Conservation (phyloP, 2,888 invertebrate species). For the Alsophila aescularia region DNA sequence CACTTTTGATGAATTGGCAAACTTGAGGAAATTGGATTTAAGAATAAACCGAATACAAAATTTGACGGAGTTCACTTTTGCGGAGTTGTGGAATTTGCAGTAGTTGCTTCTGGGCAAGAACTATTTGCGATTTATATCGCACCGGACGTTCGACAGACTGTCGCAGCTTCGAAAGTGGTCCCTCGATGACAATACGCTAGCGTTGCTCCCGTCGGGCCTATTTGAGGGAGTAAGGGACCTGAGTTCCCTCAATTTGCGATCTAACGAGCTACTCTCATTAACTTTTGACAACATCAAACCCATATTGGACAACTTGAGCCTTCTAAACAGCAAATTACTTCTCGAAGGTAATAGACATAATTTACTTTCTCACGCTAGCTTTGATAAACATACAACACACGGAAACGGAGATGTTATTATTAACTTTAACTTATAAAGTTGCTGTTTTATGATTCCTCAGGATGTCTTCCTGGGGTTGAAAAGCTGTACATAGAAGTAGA, state of each 20-base stretch:
- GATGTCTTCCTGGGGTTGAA: too few relatives aligned
- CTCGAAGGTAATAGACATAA: slow-evolving; percentile 87
- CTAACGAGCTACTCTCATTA: slow-evolving; percentile 90
- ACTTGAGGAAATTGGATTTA: too few relatives aligned
- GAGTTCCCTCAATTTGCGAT: slow-evolving; percentile 92
- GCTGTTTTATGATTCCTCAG: slow-evolving; percentile 69
- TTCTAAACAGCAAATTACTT: too few relatives aligned
- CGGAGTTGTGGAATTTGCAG: too few relatives aligned
- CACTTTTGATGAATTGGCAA: too few relatives aligned
- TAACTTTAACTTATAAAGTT: slow-evolving; percentile 73
- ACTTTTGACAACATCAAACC: slow-evolving; percentile 90
- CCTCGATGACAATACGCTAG: slow-evolving; percentile 90
- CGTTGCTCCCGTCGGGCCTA: slow-evolving; percentile 87
- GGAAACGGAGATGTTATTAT: slow-evolving; percentile 66
- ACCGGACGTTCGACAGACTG: slow-evolving; percentile 90
- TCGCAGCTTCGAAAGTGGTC: slow-evolving; percentile 88
- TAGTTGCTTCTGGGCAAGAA: slow-evolving; percentile 89
- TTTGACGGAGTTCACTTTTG: too few relatives aligned
- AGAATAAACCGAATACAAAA: too few relatives aligned
- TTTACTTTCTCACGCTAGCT: slow-evolving; percentile 54
- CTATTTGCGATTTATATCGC: slow-evolving; percentile 88
- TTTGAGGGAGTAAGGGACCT: too few relatives aligned
- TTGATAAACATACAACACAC: slow-evolving; percentile 71
- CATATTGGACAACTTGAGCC: too few relatives aligned
- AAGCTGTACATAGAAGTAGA: slow-evolving; percentile 47